Conservation (phyloP, 2,113 vertebrate genomes). For the Corythaixoides concolor region DNA sequence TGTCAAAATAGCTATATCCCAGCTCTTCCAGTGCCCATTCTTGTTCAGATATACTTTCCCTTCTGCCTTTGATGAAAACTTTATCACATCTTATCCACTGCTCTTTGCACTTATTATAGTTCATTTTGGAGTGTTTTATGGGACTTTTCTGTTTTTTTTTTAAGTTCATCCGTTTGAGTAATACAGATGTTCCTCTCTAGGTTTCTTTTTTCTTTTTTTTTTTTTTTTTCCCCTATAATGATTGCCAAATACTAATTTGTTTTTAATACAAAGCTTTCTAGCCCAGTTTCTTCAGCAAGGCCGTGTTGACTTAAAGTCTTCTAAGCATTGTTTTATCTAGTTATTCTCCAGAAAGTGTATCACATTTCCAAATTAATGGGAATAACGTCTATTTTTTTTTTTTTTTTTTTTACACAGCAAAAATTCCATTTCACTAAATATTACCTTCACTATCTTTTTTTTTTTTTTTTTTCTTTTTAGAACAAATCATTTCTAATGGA, state of each 20-base stretch:
- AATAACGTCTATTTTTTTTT: background rate
- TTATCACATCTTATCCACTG: background rate
- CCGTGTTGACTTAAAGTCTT: background rate
- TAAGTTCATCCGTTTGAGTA: background rate
- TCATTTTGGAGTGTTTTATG: background rate
- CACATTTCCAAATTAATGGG: background rate
- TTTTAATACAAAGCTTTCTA: background rate
- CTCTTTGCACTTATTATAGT: background rate
- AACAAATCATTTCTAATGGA: background rate
- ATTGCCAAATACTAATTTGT: background rate
- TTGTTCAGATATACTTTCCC: background rate
- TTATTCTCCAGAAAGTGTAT: background rate
- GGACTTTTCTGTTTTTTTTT: background rate
- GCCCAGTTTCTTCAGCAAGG: background rate
- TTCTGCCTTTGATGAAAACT: background rate
- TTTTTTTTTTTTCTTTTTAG: background rate
- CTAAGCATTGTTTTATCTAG: background rate
- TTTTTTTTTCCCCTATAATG: background rate
- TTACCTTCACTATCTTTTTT: background rate
- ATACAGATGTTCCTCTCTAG: background rate
- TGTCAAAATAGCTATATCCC: background rate
- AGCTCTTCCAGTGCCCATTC: background rate
- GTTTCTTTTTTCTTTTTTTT: background rate
- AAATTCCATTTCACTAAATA: background rate
- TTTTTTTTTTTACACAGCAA: no score